Evolutionary conservation across 2,113 vertebrate species (phyloP).

Genomic region (Thymallus thymallus): DNA sequence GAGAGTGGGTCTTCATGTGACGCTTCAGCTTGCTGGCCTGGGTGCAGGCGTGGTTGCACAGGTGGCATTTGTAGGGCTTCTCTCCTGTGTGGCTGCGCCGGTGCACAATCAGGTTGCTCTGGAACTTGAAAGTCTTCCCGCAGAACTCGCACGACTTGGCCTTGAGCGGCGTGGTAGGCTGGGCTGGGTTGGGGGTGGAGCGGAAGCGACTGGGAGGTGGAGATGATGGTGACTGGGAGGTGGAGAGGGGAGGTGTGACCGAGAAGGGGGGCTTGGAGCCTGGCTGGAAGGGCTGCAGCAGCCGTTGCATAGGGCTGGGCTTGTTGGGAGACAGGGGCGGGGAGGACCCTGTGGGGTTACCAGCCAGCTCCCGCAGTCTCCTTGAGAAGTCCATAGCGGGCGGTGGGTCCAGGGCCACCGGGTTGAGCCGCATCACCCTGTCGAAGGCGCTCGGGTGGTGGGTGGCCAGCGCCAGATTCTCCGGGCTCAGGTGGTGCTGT

Average conservation of each 20-base stretch:
- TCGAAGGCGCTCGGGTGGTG: conserved; percentile 99
- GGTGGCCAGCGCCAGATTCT: conserved; percentile 95
- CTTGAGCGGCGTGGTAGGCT: conserved; percentile 84
- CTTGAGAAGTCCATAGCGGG: conserved; percentile 98
- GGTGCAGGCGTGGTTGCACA: conserved; percentile 97
- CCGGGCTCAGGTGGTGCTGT: conserved; percentile 94
- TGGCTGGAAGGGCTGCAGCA: conserved; percentile 96
- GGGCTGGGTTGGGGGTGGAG: conserved; percentile 72
- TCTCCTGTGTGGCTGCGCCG: conserved; percentile 97
- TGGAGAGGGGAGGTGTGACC: conserved; percentile 90
- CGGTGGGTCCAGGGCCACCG: conserved; percentile 89
- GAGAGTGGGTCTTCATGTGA: conserved; percentile 99
- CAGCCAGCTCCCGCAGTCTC: conserved; percentile 94
- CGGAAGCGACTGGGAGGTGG: conserved; percentile 88
- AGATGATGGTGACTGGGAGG: conserved; percentile 88
- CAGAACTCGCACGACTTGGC: conserved; percentile 98
- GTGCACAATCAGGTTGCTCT: conserved; percentile 98
- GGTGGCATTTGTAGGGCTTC: conserved; percentile 98
- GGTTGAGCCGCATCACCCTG: conserved; percentile 96
- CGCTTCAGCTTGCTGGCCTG: conserved; percentile 98
- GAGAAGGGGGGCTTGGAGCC: conserved; percentile 93
- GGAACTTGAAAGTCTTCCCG: conserved; percentile 98
- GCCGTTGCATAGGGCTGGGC: conserved; percentile 97
- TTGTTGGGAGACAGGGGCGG: conserved; percentile 95
- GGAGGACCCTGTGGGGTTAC: conserved; percentile 87